Evolutionary conservation across 2,888 invertebrate genomes (phyloP).

Genomic region (Tipula unca): DNA sequence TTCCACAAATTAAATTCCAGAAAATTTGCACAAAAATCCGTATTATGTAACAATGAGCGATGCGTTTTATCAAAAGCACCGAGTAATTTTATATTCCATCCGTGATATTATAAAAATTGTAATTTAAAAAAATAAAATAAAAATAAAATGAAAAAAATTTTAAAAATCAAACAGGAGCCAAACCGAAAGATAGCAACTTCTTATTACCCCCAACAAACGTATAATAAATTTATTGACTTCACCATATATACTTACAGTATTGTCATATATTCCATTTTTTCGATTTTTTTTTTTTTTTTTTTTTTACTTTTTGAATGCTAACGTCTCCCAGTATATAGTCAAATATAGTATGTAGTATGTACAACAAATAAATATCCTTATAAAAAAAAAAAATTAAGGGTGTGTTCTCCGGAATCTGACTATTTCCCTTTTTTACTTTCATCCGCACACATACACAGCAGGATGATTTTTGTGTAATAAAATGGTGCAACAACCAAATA

Average conservation of each 20-base stretch:
- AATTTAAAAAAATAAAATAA: background rate
- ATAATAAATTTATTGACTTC: slow-evolving; percentile 18
- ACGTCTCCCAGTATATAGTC: background rate
- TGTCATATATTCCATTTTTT: slow-evolving; percentile 14
- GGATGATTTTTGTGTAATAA: background rate
- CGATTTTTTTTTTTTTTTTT: background rate
- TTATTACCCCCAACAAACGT: slow-evolving; percentile 14
- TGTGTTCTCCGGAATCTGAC: background rate
- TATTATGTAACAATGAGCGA: background rate
- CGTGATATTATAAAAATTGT: background rate
- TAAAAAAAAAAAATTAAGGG: background rate
- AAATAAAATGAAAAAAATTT: background rate
- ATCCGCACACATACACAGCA: background rate
- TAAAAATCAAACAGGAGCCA: slow-evolving; percentile 16
- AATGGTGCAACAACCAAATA: background rate
- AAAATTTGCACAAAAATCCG: background rate
- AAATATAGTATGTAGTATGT: too few relatives aligned
- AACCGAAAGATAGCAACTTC: slow-evolving; percentile 16
- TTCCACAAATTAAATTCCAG: background rate
- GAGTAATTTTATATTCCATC: background rate
- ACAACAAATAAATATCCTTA: background rate
- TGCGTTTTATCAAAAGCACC: background rate
- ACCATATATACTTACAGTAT: slow-evolving; percentile 17
- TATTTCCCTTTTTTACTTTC: background rate
- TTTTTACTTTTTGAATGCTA: background rate